These are phyloP conservation scores for Luffia ferchaultella DNA, from an alignment of 2,888 invertebrate species.

Conservation along the genomic window DNA sequence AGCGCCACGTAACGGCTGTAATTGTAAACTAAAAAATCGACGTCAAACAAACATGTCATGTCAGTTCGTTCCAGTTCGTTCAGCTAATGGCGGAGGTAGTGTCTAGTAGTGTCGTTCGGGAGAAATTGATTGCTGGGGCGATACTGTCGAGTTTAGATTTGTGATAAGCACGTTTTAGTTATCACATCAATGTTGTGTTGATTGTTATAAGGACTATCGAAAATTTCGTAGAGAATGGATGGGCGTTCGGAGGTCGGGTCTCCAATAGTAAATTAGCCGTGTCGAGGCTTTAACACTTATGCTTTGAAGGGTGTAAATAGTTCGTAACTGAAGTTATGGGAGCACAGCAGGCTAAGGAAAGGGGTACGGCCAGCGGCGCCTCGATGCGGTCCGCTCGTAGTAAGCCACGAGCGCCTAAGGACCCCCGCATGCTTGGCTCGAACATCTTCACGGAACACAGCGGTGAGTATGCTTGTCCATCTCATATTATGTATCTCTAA, in stretches of 20 bases:
- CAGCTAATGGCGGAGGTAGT: constrained; percentile 50
- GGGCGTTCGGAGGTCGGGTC: constrained; percentile 10
- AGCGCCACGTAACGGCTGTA: not conserved
- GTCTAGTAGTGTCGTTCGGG: constrained; percentile 16
- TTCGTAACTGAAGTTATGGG: constrained; percentile 70
- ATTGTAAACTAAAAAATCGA: constrained; percentile 38
- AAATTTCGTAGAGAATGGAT: constrained; percentile 18
- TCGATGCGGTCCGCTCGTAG: constrained; percentile 78
- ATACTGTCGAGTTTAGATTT: too few relatives aligned
- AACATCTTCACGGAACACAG: constrained; percentile 96
- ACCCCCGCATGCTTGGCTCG: constrained; percentile 84
- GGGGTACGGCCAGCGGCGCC: constrained; percentile 76
- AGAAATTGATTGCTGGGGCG: too few relatives aligned
- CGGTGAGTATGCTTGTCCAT: constrained; percentile 70
- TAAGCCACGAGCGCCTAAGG: constrained; percentile 80
- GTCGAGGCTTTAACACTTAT: constrained; percentile 8
- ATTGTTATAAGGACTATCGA: constrained; percentile 3
- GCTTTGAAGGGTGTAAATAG: not conserved
- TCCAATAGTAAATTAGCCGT: constrained; percentile 1
- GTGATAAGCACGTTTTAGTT: constrained; percentile 5
- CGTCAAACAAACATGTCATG: constrained; percentile 31
- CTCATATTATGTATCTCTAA: too few relatives aligned
- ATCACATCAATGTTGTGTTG: constrained; percentile 32
- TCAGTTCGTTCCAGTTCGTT: too few relatives aligned
- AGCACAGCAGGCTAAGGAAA: constrained; percentile 94